Base-by-base conservation (phyloP, 2,888 invertebrate species). In the Arrhopalites spinosus region DNA sequence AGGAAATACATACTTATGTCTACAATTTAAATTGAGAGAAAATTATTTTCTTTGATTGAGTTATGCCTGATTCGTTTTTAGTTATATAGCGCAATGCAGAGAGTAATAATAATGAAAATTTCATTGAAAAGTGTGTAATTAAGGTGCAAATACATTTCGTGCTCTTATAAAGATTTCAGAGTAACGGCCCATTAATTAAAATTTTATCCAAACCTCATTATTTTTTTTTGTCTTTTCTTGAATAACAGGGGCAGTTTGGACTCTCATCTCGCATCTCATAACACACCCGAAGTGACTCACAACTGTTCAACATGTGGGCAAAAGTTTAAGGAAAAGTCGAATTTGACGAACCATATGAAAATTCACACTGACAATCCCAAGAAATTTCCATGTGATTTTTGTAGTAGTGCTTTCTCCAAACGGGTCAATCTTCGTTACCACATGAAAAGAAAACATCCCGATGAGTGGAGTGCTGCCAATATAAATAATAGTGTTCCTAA, bases 361-460 rank as follows among this genome's bases (percentile, higher is more conserved):
- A 77, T 77, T 73, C 73, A 75, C 56, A 81, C 80, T 70, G 78
- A 76, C 73, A 80, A 81, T 70, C 80, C 80, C 25, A 81, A 81
- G 76, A 80, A 80, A 70, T 83, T 83, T 75, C 77, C 77, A 15
- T 83, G 82, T 74, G 81, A 81, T n/a, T 81, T 79, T 68, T 83
- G 82, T 72, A 77, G 81, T 15, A 81, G 80, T 78, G 79, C 77
- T 67, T 83, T 83, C 75, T 78, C 81, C 27, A 83, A 83, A 66
- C 77, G 80, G 70, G 81, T 82, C 53, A 83, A 83, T 72, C 78
- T 81, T 7, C 81, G 81, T 20, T 80, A 81, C 71, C 82, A 83
- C 71, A 78, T 79, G 61, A 81, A 81, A 72, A 73, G 82, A 69
- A 83, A 83, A 78, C 82, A 83, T 66, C 80, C 82, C n/a, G 79